These are phyloP conservation scores for Dasyprocta punctata DNA, from an alignment of 2,113 vertebrate genomes.

Conservation along the genomic window DNA sequence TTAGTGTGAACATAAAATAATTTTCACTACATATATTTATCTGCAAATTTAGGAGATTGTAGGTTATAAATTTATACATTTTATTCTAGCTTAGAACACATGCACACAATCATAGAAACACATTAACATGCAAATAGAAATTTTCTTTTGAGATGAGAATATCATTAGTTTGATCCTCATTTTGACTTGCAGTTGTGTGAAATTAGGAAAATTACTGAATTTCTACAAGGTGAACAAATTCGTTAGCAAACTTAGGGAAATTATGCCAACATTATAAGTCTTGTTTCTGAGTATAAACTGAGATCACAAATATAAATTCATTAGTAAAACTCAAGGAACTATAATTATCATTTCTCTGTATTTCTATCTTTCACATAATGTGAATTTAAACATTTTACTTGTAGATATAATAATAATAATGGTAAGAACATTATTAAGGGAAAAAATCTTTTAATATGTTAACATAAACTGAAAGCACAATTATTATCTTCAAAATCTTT, in stretches of 20 bases:
- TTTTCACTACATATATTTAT: background rate
- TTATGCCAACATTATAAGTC: background rate
- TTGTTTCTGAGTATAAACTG: background rate
- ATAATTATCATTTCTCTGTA: background rate
- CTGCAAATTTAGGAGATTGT: background rate
- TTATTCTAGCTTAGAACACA: background rate
- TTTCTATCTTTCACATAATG: background rate
- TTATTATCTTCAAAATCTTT: background rate
- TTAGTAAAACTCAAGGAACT: background rate
- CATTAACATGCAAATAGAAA: background rate
- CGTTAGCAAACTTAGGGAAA: background rate
- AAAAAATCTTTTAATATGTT: background rate
- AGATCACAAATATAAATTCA: background rate
- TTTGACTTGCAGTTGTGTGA: background rate
- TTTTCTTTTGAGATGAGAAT: conserved; percentile 20
- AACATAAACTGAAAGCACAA: background rate
- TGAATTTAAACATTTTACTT: background rate
- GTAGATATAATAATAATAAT: background rate
- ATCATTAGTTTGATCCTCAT: background rate
- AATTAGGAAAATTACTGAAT: conserved; percentile 32
- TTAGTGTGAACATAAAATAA: background rate
- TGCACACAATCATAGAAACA: background rate
- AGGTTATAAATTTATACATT: background rate
- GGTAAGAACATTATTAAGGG: background rate
- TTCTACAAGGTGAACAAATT: background rate